Evolutionary conservation across 2,113 vertebrate genomes (phyloP).

Genomic region (Thalassarche chlororhynchos): DNA sequence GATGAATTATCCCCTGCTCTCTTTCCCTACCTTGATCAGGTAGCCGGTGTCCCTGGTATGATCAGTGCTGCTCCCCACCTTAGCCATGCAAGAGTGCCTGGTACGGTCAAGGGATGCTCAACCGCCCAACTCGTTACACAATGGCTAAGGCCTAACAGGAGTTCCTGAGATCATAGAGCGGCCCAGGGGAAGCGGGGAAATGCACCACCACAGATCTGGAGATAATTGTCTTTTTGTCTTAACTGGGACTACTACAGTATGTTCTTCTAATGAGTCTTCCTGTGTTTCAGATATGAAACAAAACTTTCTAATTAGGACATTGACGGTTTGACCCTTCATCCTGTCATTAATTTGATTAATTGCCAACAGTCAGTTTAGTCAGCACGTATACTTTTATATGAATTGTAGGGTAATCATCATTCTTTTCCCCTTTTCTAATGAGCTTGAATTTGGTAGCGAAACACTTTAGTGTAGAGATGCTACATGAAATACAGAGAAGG

Average conservation of each 20-base stretch:
- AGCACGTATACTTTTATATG: neutral
- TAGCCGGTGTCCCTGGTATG: too few species aligned
- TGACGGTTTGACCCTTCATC: neutral
- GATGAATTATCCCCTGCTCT: too few species aligned
- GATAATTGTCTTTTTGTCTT: neutral
- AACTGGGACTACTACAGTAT: neutral
- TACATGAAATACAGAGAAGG: neutral
- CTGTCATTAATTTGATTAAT: neutral
- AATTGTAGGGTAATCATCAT: neutral
- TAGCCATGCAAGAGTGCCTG: too few species aligned
- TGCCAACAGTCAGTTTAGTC: neutral
- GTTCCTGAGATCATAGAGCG: too few species aligned
- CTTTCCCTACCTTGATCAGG: too few species aligned
- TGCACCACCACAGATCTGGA: neutral
- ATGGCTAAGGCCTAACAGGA: too few species aligned
- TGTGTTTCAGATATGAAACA: neutral
- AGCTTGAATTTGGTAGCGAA: neutral
- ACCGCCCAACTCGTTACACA: too few species aligned
- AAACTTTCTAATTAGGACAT: neutral
- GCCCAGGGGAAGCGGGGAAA: too few species aligned
- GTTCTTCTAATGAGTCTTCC: neutral
- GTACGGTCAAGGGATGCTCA: too few species aligned
- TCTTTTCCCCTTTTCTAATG: neutral
- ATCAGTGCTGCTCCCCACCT: too few species aligned
- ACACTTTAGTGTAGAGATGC: neutral